Base-by-base conservation (phyloP, 2,113 vertebrate species). In the Vidua chalybeata region DNA sequence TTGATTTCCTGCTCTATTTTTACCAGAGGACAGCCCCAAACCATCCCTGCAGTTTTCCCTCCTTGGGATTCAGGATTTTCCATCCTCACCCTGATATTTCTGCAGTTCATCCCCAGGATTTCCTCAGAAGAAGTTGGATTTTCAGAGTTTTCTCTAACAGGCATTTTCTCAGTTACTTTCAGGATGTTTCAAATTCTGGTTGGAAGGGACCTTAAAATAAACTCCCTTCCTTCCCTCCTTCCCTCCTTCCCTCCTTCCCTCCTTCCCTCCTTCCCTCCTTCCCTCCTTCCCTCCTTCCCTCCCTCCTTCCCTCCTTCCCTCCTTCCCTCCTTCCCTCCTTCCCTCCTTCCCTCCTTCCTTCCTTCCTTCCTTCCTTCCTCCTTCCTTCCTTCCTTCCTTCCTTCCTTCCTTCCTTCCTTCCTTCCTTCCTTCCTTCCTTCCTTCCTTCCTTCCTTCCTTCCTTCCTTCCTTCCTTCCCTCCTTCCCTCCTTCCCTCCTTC, bases 41-140 rank as follows among this genome's bases (percentile, higher is more conserved):
- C 0, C 2, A 55, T 61, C 30, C 41, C 56, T 33, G 62, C 35
- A 5, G 11, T 6, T 73, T 48, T 58, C 5, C 16, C 1, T 6
- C 35, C 0, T 4, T 22, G 43, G 17, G 59, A 66, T 77, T 61
- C 24, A 27, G 61, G 28, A 46, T 93, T 91, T 78, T 62, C 61
- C 55, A 37, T 37, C 16, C 51, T 46, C 18, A 9, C 9, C 24
- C 10, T 0, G 0, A 13, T 27, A 11, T 68, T 61, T 45, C 45
- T 3, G 11, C 9, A 7, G 54, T 30, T 75, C 43, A 26, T 15
- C 20, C 26, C 28, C 37, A 30, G 30, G 15, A 16, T 83, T 83
- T 78, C 54, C 54, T 66, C 24, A 27, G 41, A 68, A 35, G 16
- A 20, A 45, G 7, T 24, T 31, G 21, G 59, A 41, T 62, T 84